A percentile compares a stretch with the other conserved stretches of the same genome.
Evolutionary conservation across 2,797 vertebrate genomes (phyloP).

Genomic region (Sebastes trivittatus): DNA sequence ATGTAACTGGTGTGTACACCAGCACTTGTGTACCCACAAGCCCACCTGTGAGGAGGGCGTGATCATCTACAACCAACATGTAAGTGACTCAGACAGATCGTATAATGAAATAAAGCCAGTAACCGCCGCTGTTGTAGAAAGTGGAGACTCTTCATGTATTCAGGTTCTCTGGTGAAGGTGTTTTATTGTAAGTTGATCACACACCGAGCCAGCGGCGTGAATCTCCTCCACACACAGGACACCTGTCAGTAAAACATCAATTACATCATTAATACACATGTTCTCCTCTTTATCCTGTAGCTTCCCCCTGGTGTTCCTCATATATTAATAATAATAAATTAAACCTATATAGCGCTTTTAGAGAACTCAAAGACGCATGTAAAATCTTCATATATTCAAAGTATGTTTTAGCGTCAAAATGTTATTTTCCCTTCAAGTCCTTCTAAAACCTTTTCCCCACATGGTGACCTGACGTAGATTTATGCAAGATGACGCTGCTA

Average conservation of each 20-base stretch:
- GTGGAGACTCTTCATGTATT: not conserved
- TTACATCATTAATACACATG: not conserved
- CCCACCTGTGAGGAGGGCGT: slow-evolving; percentile 87
- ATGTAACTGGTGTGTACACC: slow-evolving; percentile 96
- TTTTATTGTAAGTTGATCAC: not conserved
- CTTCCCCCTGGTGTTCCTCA: too few species aligned
- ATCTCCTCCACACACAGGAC: not conserved
- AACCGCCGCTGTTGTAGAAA: not conserved
- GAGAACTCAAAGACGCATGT: too few species aligned
- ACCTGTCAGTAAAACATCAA: not conserved
- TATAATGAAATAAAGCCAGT: not conserved
- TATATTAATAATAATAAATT: too few species aligned
- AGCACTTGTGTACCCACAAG: slow-evolving; percentile 93
- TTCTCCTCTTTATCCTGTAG: not conserved
- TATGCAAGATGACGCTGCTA: too few species aligned
- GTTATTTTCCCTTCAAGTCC: too few species aligned
- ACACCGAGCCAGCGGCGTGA: not conserved
- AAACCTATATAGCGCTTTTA: too few species aligned
- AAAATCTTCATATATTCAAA: too few species aligned
- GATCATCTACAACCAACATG: slow-evolving; percentile 92
- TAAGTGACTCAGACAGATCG: slow-evolving; percentile 65
- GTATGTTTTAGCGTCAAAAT: too few species aligned
- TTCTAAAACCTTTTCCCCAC: too few species aligned
- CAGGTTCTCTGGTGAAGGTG: not conserved
- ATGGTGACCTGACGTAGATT: too few species aligned